Evolutionary conservation across 2,888 invertebrate species (phyloP), one percentile per base, ranked within the genome.

Genomic region (Bembecia ichneumoniformis): DNA sequence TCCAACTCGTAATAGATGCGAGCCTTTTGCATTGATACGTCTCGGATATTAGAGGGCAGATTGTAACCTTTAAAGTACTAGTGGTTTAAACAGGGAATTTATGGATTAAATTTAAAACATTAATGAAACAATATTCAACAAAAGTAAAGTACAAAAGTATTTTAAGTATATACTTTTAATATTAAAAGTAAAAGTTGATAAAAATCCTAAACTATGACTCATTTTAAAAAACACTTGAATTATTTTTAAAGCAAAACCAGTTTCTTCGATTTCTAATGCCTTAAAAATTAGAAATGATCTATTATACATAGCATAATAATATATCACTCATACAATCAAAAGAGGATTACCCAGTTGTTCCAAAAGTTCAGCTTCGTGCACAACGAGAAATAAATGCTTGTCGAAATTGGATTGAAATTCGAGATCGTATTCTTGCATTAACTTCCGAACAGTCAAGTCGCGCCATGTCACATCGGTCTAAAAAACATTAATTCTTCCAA

Each of bases 281-380:
- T 20, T 20, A 20, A 20, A 20, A 20, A 20, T 7, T 20, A 20
- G 5, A 20, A 7, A 20, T 20, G 5, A 2, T 7, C 7, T 20
- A 20, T 20, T 7, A 20, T 20, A 20, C 20, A 7, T 20, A n/a
- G n/a, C n/a, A n/a, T n/a, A n/a, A n/a, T n/a, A n/a, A n/a, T n/a
- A n/a, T n/a, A n/a, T 17, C 20, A 28, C 5, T 1, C 2, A 9
- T 9, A 9, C 28, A 9, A 28, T 28, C 7, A 28, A 28, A 28
- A 28, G 7, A 1, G 28, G n/a, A 28, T 46, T 63, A 87, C 93
- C 93, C 43, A 94, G 70, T 60, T 90, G 90, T 64, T 94, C 94
- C 80, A 95, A 88, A 1, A 94, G 78, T 70, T 93, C 93, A 1
- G 93, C 92, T 70, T 94, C 94, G 16, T 89, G 90, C 58, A 94